Conservation (phyloP, 2,888 invertebrate species). For the Noctua janthina region DNA sequence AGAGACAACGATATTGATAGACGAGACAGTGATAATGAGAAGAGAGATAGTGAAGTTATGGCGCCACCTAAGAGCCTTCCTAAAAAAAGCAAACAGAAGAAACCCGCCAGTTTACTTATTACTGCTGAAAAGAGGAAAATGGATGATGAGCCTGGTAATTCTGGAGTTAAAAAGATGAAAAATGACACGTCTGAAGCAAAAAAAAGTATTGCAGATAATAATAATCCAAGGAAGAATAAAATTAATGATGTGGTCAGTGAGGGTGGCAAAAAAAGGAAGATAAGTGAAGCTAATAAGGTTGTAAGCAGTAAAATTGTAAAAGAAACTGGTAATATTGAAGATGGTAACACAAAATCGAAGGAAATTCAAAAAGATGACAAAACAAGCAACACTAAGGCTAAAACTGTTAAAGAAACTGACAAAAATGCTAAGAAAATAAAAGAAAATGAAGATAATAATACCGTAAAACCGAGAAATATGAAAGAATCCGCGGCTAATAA, state of each 20-base stretch:
- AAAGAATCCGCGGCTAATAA: slow-evolving; percentile 16
- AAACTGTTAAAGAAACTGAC: slow-evolving; percentile 36
- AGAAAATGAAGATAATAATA: neutral
- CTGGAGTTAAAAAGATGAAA: slow-evolving; percentile 44
- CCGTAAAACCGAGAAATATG: slow-evolving; percentile 20
- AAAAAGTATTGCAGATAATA: slow-evolving; percentile 13
- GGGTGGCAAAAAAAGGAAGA: slow-evolving; percentile 49
- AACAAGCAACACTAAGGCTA: slow-evolving; percentile 3
- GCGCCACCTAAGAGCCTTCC: slow-evolving; percentile 83
- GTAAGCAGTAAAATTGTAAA: slow-evolving; percentile 42
- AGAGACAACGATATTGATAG: slow-evolving; percentile 57
- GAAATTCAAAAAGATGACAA: slow-evolving; percentile 34
- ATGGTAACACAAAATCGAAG: slow-evolving; percentile 30
- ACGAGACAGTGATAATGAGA: slow-evolving; percentile 56
- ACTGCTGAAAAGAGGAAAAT: slow-evolving; percentile 50
- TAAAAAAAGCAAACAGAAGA: slow-evolving; percentile 77
- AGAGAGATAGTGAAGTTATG: slow-evolving; percentile 76
- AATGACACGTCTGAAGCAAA: slow-evolving; percentile 30
- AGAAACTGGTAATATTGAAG: slow-evolving; percentile 30
- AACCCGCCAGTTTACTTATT: slow-evolving; percentile 64
- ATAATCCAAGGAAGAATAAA: slow-evolving; percentile 45
- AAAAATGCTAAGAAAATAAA: slow-evolving; percentile 29
- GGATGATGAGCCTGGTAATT: slow-evolving; percentile 20
- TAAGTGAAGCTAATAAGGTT: slow-evolving; percentile 40
- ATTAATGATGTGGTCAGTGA: slow-evolving; percentile 16